A percentile compares a stretch with the other conserved stretches of the same genome.
These are phyloP conservation scores for Micoletzkya japonica DNA, from an alignment of 2,888 invertebrate species.

Conservation along the genomic window DNA sequence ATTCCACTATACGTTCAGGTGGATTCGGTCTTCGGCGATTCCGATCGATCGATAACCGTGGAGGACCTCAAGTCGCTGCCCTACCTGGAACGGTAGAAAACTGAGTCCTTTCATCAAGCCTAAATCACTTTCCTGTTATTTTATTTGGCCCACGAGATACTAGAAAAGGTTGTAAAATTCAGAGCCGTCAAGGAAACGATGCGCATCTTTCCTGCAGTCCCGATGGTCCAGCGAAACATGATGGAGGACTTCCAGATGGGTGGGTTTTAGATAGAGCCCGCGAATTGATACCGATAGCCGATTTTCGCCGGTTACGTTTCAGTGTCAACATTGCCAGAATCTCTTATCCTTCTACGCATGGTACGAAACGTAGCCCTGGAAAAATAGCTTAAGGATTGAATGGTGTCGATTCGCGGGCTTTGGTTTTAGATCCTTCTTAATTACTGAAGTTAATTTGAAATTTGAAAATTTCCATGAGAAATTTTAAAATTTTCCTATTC, in stretches of 20 bases:
- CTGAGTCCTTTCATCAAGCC: not conserved
- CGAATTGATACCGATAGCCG: not conserved
- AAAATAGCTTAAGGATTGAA: too few species aligned
- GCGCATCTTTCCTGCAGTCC: conserved; percentile 29
- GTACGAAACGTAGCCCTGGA: too few species aligned
- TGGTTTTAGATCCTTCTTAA: too few species aligned
- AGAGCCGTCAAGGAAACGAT: conserved; percentile 26
- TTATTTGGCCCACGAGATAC: not conserved
- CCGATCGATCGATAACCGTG: conserved; percentile 13
- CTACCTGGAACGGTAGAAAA: conserved; percentile 18
- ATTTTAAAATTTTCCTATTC: too few species aligned
- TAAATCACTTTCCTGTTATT: too few species aligned
- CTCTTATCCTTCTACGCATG: too few species aligned
- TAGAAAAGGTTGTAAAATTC: not conserved
- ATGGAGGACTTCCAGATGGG: conserved; percentile 22
- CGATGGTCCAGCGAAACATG: conserved; percentile 25
- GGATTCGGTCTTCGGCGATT: conserved; percentile 8
- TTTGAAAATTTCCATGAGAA: too few species aligned
- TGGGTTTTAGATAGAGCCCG: too few species aligned
- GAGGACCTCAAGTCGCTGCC: conserved; percentile 25
- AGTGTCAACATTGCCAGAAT: too few species aligned
- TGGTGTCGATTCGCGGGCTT: too few species aligned
- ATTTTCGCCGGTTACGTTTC: too few species aligned
- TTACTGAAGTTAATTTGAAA: too few species aligned
- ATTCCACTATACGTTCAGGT: conserved; percentile 16